Conservation (phyloP, 2,888 invertebrate genomes). For the Geotrupes spiniger region DNA sequence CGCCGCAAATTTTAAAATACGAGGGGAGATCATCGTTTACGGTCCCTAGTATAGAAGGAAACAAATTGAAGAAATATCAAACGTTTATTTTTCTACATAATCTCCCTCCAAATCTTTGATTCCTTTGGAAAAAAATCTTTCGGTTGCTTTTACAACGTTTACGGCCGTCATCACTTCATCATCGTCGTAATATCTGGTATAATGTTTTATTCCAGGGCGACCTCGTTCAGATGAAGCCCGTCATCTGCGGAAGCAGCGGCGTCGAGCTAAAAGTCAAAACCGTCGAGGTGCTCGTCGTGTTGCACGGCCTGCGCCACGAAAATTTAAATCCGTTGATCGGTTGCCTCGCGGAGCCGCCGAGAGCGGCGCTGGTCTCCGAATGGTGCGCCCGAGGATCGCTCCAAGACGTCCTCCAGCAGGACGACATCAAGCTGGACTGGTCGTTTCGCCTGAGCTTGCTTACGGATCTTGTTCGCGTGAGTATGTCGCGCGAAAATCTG, state of each 20-base stretch:
- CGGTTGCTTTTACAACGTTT: too few relatives aligned
- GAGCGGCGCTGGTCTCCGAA: constrained; percentile 82
- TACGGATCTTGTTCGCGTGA: constrained; percentile 85
- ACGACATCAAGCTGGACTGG: constrained; percentile 93
- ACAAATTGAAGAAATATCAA: too few relatives aligned
- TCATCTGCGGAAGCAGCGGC: constrained; percentile 53
- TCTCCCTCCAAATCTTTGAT: too few relatives aligned
- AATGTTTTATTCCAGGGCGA: constrained; percentile 69
- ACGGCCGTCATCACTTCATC: too few relatives aligned
- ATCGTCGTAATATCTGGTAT: too few relatives aligned
- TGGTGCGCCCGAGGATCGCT: constrained; percentile 85
- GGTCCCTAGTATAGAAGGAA: too few relatives aligned
- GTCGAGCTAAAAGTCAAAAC: constrained; percentile 80
- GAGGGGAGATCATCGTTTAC: too few relatives aligned
- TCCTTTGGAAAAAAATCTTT: too few relatives aligned
- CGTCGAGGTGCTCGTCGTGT: constrained; percentile 71
- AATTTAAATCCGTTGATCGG: constrained; percentile 89
- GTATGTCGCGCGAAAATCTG: too few relatives aligned
- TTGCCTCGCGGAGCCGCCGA: constrained; percentile 72
- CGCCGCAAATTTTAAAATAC: too few relatives aligned
- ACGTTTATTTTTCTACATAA: too few relatives aligned
- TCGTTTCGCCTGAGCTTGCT: constrained; percentile 89
- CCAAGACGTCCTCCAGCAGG: constrained; percentile 83
- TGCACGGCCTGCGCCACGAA: constrained; percentile 86
- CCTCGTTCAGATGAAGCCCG: constrained; percentile 81